Evolutionary conservation across 2,888 invertebrate species (phyloP), one percentile per base, ranked within the genome.

Genomic region (Acanthoscelides obtectus): DNA sequence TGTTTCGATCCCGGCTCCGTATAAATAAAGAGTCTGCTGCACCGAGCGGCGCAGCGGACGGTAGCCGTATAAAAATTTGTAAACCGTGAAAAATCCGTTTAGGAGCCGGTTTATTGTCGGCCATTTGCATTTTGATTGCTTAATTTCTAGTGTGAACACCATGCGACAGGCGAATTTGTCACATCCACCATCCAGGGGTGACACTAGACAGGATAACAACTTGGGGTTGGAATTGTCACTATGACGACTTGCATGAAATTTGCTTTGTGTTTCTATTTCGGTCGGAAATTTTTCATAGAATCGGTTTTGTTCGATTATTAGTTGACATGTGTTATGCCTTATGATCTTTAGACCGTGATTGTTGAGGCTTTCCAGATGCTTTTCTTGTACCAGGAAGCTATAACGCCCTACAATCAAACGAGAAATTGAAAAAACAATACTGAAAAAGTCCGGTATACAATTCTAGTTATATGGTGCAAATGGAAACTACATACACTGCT

Each of bases 71-170:
- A 75, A 79, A 79, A 79, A 77, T 77, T 75, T 74, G 74, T 72
- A 77, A 79, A 79, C 79, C 79, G 79, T 79, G 75, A 75, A 79
- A 75, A 79, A 79, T 75, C 76, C 71, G 74, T 75, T 79, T 78
- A 77, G 73, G 69, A 67, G 22, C 45, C 71, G 70, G 73, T 76
- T 76, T 73, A 76, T 75, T 75, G 75, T 75, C 45, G 27, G 67
- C 68, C 73, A 76, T 78, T 76, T 75, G 74, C 75, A 77, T 77
- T 76, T 74, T 75, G 73, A 77, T 75, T 71, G 71, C 71, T 74
- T 73, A 75, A 75, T 75, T 73, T 77, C 73, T 71, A 69, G 71
- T 76, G 76, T 75, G 74, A 74, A 70, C 72, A 72, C 74, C 76
- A 71, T 77, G 71, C 74, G 77, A 78, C 78, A 76, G 77, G 78